Base-by-base conservation (phyloP, 2,888 invertebrate species). In the Sabatieria punctata region DNA sequence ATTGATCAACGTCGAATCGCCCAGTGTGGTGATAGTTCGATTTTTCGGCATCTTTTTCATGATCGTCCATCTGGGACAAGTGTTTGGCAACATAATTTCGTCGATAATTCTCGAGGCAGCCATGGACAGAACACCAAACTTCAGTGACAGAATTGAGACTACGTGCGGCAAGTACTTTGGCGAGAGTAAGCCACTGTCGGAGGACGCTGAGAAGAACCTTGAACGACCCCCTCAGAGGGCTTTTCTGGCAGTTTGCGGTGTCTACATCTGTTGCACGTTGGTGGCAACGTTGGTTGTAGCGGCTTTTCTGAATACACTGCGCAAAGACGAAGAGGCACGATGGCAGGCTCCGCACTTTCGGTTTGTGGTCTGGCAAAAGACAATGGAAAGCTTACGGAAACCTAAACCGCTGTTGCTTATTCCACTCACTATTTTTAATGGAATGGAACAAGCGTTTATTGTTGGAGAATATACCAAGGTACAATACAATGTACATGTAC, bases 31-130 rank as follows among this genome's bases (percentile, higher is more conserved):
- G 57, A 85, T 95, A 57, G 89, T 89, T 48, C 73, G 88, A 61
- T 93, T 95, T 76, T 95, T 95, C 70, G 95, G 95, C 39, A 84
- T 91, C 76, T 95, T 95, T 78, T 95, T 95, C 75, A 78, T 91
- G 59, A 84, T 91, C 55, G 91, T 91, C 80, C 91, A 93, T 69
- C 83, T 88, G 18, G 85, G 91, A 58, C 85, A 91, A 71, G 77
- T 93, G 41, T 85, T 88, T 83, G 91, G 93, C 64, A 93, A 93
- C 70, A 76, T 93, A 52, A 80, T 89, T 61, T 88, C 88, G n/a
- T 88, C 86, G 4, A 49, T 56, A 19, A 58, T 65, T 13, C 53
- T 67, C 4, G 51, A 51, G 15, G 55, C 56, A 8, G 52, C 54
- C 6, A 49, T 57, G n/a, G 47, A 47, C n/a, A 39, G 33, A 6